Conservation (phyloP, 2,113 vertebrate genomes). For the Corythaeola cristata region DNA sequence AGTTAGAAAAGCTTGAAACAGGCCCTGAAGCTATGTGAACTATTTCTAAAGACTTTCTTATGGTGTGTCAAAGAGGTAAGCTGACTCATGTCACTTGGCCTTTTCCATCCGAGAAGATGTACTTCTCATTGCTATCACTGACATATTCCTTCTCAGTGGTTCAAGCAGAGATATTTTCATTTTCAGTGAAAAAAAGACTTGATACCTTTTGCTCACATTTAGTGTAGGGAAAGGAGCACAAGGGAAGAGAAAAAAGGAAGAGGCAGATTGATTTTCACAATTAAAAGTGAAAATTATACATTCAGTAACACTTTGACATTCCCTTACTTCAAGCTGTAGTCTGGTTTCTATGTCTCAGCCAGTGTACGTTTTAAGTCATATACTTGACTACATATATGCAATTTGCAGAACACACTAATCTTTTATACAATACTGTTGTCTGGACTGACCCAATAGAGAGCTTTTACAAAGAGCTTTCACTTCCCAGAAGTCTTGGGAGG, state of each 20-base stretch:
- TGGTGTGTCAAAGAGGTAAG: neutral
- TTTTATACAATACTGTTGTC: neutral
- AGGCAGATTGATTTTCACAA: neutral
- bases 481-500: neutral
- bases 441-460: neutral
- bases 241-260: neutral
- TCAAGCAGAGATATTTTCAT: neutral
- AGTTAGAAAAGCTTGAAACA: conserved; percentile 9
- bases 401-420: neutral
- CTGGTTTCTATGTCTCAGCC: neutral
- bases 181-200: neutral
- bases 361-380: neutral
- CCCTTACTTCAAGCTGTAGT: neutral
- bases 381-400: neutral
- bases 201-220: neutral
- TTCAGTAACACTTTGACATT: neutral
- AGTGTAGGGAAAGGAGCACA: neutral
- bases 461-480: neutral
- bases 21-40: neutral
- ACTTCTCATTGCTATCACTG: neutral
- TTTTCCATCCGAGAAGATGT: neutral
- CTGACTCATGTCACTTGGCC: neutral
- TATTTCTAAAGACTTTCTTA: neutral
- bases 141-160: neutral
- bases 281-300: neutral